A percentile compares a stretch with the other conserved stretches of the same genome.
Conservation (phyloP, 2,888 invertebrate species). For the Bombyx huttoni region DNA sequence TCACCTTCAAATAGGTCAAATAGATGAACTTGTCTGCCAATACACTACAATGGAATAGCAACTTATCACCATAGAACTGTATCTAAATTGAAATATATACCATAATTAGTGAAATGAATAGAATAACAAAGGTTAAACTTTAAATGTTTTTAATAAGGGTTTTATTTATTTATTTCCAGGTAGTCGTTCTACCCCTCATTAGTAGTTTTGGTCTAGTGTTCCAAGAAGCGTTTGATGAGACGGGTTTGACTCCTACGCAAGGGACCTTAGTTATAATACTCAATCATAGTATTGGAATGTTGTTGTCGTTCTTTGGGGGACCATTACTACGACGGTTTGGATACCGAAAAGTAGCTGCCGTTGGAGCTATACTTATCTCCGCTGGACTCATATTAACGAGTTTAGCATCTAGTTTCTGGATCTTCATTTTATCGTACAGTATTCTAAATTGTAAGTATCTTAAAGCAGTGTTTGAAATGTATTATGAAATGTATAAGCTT, state of each 20-base stretch:
- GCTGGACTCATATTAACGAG: conserved; percentile 74
- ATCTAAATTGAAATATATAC: too few relatives aligned
- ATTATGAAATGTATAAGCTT: too few relatives aligned
- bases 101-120: too few relatives aligned
- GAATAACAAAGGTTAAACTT: too few relatives aligned
- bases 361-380: conserved; percentile 68
- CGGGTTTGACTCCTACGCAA: conserved; percentile 73
- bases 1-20: too few relatives aligned
- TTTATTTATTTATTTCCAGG: conserved; percentile 28
- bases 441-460: conserved; percentile 77
- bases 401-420: conserved; percentile 65
- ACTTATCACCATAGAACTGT: too few relatives aligned
- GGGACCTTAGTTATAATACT: conserved; percentile 75
- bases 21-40: too few relatives aligned
- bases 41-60: too few relatives aligned
- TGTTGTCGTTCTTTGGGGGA: conserved; percentile 76
- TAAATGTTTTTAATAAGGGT: neutral
- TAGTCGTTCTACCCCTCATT: conserved; percentile 71
- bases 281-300: conserved; percentile 79
- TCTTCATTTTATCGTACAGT: conserved; percentile 77
- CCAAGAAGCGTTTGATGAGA: conserved; percentile 72
- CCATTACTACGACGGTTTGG: conserved; percentile 74
- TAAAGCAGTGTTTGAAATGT: neutral
- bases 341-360: conserved; percentile 75
- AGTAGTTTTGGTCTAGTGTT: conserved; percentile 78